Evolutionary conservation across 2,888 invertebrate genomes (phyloP), one percentile per base, ranked within the genome.

Genomic region (Anarsia innoxiella): DNA sequence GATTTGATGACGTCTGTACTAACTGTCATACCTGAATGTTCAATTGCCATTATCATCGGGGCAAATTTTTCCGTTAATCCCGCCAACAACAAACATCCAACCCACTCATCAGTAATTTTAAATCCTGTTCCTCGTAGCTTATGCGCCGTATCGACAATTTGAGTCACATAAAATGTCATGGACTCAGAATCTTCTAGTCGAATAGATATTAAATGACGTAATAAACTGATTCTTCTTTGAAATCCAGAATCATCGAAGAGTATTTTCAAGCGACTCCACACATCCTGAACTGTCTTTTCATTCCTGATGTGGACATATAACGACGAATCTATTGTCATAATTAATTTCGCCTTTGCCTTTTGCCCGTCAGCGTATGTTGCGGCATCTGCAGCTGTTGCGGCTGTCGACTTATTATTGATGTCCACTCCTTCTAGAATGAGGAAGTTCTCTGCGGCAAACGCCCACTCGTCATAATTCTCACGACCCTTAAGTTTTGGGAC

Each of bases 391-490:
- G 3, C 23, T 15, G 8, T 13, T 11, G 30, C 12, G 3, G 19
- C 12, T n/a, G 16, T 23, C 12, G 10, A 26, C 19, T 19, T 19
- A 3, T 26, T 26, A 26, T 26, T 26, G 2, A 43, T 23, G 16
- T 40, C 37, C 9, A 40, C 14, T 9, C 40, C 39, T 28, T 42
- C 42, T 9, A 42, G 19, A 1, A 42, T 25, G 11, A 42, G 32
- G 26, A 40, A 42, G 13, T 40, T 42, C 16, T 34, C 31, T 2
- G 33, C 36, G 1, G 42, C 36, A 12, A 34, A 41, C 13, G 35
- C 32, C 43, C 44, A 45, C 15, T 49, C 44, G 28, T 42, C 33
- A 33, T 45, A 48, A 23, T 47, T 48, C 12, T 48, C 46, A n/a
- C 44, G 12, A 12, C 42, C 49, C 25, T 44, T 45, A 2, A 48